Percentiles rank a stretch among this genome's conserved stretches.
Evolutionary conservation across 2,113 vertebrate species (phyloP).

Genomic region (Ailuropoda melanoleuca): DNA sequence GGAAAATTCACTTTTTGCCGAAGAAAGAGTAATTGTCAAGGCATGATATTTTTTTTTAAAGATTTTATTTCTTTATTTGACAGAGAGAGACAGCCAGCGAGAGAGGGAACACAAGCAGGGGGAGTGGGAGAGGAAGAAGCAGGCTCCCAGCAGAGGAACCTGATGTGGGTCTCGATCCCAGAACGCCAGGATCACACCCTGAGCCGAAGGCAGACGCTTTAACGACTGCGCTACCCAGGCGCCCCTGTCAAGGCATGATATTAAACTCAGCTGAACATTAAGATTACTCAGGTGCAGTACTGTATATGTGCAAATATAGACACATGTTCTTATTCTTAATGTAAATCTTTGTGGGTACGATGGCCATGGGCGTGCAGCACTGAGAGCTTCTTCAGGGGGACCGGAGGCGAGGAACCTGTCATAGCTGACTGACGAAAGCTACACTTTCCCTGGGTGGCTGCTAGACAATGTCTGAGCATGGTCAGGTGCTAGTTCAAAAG

Average conservation of each 20-base stretch:
- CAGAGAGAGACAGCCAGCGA: no score
- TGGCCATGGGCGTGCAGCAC: background rate
- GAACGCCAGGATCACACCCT: no score
- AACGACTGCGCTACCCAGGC: no score
- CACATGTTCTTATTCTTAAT: background rate
- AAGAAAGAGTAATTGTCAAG: background rate
- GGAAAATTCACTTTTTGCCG: background rate
- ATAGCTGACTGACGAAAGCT: background rate
- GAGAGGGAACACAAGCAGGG: no score
- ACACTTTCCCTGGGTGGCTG: background rate
- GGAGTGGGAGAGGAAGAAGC: no score
- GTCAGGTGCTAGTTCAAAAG: background rate
- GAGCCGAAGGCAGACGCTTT: no score
- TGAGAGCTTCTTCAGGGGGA: background rate
- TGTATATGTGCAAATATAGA: background rate
- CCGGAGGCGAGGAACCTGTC: background rate
- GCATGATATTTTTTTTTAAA: no score
- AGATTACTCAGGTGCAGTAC: background rate
- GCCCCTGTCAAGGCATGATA: background rate
- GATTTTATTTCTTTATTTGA: no score
- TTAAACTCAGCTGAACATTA: background rate
- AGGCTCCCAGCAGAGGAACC: no score
- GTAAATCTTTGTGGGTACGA: background rate
- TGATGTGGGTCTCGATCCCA: no score
- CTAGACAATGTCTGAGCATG: background rate